Conservation (phyloP, 2,888 invertebrate genomes). For the Macrophya annulata region DNA sequence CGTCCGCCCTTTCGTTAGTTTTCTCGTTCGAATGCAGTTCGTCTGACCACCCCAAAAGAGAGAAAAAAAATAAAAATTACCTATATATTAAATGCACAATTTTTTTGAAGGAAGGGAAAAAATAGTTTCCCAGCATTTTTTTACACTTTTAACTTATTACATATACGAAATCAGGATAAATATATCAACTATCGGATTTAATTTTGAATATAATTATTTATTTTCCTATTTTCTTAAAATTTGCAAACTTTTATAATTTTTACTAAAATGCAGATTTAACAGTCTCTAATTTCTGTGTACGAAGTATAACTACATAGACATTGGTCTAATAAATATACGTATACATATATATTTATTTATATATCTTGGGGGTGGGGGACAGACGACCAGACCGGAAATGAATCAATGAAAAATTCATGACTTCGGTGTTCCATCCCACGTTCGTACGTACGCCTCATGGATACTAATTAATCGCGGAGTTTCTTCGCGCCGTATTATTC, state of each 20-base stretch:
- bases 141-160: no score
- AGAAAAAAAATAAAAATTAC: background rate
- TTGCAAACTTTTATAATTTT: background rate
- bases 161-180: no score
- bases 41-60: background rate
- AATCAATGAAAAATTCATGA: slow-evolving; percentile 54
- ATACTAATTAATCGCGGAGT: slow-evolving; percentile 46
- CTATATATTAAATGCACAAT: background rate
- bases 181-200: no score
- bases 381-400: slow-evolving; percentile 43
- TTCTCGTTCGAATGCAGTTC: background rate
- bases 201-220: no score
- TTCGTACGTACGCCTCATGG: slow-evolving; percentile 33
- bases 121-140: background rate
- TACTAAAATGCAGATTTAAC: background rate
- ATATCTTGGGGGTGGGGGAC: background rate
- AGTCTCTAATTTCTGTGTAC: background rate
- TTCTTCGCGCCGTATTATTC: background rate
- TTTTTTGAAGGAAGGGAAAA: background rate
- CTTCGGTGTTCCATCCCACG: slow-evolving; percentile 53
- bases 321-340: background rate
- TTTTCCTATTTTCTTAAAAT: background rate
- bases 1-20: background rate
- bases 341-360: slow-evolving; percentile 34
- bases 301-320: background rate